Evolutionary conservation across 2,888 invertebrate genomes (phyloP).

Genomic region (Polyommatus iphigenia): DNA sequence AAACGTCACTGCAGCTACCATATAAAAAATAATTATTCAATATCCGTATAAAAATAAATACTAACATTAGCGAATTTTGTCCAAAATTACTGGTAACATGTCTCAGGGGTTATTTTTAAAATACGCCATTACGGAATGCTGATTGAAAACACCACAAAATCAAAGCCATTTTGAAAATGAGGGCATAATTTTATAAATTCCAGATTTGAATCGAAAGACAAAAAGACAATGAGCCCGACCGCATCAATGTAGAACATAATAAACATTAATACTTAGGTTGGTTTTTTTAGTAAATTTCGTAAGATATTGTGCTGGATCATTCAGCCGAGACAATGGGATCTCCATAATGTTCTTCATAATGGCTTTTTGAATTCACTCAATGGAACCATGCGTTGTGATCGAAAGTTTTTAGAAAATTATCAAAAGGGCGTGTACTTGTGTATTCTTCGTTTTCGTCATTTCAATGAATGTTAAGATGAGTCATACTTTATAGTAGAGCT

Average conservation of each 20-base stretch:
- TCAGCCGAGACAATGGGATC: conserved; percentile 75
- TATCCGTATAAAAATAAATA: background rate
- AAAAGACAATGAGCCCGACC: conserved; percentile 63
- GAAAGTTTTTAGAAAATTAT: conserved; percentile 64
- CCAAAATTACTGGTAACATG: background rate
- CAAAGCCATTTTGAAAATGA: conserved; percentile 1
- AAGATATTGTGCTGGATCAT: conserved; percentile 76
- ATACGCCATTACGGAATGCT: background rate
- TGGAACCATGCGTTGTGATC: conserved; percentile 68
- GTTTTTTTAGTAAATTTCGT: conserved; percentile 76
- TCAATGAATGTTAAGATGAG: background rate
- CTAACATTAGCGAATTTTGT: background rate
- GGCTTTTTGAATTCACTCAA: conserved; percentile 71
- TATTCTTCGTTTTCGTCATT: conserved; percentile 4
- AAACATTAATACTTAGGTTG: conserved; percentile 70
- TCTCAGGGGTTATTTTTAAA: background rate
- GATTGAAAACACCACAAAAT: conserved; percentile 16
- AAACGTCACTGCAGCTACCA: too few relatives aligned
- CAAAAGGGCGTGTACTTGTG: conserved; percentile 41
- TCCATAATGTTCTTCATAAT: conserved; percentile 73
- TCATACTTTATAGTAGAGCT: background rate
- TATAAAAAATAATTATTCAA: background rate
- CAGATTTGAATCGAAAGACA: conserved; percentile 42
- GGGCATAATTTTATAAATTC: conserved; percentile 25
- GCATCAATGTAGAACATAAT: conserved; percentile 63